These are phyloP conservation scores for Procapra przewalskii DNA, from an alignment of 2,113 vertebrate genomes.

Conservation along the genomic window DNA sequence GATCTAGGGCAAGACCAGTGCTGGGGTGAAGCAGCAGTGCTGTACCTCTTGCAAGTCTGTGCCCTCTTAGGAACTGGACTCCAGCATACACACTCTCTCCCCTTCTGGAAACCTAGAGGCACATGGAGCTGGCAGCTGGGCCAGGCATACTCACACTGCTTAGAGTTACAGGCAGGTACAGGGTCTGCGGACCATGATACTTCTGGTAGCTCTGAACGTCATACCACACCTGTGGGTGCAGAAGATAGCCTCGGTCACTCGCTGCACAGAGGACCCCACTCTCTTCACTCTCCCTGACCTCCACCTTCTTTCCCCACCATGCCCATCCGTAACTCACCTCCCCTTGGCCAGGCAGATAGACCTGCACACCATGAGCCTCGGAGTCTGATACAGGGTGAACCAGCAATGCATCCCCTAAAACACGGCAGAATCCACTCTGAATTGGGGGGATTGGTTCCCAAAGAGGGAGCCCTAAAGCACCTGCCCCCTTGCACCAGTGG, in stretches of 20 bases:
- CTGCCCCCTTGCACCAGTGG: background rate
- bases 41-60: background rate
- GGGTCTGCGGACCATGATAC: conserved; percentile 86
- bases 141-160: conserved; percentile 75
- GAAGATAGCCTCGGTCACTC: background rate
- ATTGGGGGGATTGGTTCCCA: background rate
- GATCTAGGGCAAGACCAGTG: conserved; percentile 79
- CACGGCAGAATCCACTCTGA: background rate
- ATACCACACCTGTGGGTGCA: conserved; percentile 87
- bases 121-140: background rate
- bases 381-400: conserved; percentile 91
- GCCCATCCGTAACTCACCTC: conserved; percentile 78
- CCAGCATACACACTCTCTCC: background rate
- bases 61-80: background rate
- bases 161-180: conserved; percentile 88
- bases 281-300: no score
- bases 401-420: conserved; percentile 86
- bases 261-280: background rate
- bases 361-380: conserved; percentile 86
- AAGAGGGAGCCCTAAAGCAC: background rate
- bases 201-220: conserved; percentile 88
- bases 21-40: background rate
- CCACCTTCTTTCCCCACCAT: background rate
- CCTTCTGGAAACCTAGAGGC: background rate
- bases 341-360: conserved; percentile 89